Evolutionary conservation across 2,888 invertebrate species (phyloP).

Genomic region (Charanyca ferruginea): DNA sequence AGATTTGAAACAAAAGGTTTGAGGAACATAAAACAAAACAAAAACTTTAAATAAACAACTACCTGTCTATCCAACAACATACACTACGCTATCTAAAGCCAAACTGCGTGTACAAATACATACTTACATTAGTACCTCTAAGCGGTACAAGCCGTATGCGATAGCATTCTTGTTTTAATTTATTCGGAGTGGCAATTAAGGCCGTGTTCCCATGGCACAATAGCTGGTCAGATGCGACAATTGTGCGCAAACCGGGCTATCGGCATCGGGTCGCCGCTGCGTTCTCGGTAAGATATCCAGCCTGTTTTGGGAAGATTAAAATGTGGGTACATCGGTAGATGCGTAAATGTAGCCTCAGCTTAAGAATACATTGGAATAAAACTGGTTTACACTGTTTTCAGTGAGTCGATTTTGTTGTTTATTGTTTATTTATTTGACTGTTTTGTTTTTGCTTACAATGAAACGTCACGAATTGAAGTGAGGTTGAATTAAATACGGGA

Average conservation of each 20-base stretch:
- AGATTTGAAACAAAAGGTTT: not conserved
- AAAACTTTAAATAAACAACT: not conserved
- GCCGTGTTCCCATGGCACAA: constrained; percentile 87
- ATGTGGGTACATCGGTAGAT: constrained; percentile 66
- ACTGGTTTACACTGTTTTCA: constrained; percentile 45
- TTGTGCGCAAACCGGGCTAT: constrained; percentile 88
- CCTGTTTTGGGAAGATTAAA: constrained; percentile 72
- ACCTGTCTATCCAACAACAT: constrained; percentile 25
- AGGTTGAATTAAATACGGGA: not conserved
- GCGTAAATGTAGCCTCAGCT: constrained; percentile 53
- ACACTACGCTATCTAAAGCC: constrained; percentile 37
- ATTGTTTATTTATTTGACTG: constrained; percentile 18
- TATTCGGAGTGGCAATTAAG: constrained; percentile 89
- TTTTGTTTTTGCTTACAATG: not conserved
- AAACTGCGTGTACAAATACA: constrained; percentile 49
- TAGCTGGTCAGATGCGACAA: constrained; percentile 86
- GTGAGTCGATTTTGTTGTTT: constrained; percentile 7
- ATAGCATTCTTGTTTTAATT: constrained; percentile 88
- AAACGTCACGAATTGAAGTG: not conserved
- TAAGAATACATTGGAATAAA: constrained; percentile 30
- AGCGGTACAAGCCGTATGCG: constrained; percentile 74
- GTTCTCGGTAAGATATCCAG: constrained; percentile 65
- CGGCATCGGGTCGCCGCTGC: constrained; percentile 79
- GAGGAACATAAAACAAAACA: not conserved
- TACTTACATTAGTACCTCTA: constrained; percentile 72